Evolutionary conservation across 2,113 vertebrate species (phyloP).

Genomic region (Heterotilapia buettikoferi): DNA sequence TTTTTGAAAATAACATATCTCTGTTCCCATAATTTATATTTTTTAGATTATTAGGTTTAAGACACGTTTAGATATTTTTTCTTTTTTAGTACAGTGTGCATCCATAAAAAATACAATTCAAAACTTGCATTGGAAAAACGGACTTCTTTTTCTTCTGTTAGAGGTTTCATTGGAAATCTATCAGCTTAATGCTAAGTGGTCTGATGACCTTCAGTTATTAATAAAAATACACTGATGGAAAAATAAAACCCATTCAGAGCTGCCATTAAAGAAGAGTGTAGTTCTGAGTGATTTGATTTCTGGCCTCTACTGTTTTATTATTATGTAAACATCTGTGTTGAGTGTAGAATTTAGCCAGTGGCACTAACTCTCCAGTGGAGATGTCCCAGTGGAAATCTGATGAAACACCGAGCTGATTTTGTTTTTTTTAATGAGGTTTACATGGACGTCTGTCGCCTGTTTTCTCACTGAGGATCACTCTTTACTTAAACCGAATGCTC

Average conservation of each 20-base stretch:
- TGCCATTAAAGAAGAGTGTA: not conserved
- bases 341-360: not conserved
- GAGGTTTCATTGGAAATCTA: not conserved
- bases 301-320: not conserved
- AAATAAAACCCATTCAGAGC: not conserved
- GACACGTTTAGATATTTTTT: not conserved
- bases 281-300: not conserved
- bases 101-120: not conserved
- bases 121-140: not conserved
- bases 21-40: not conserved
- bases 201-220: not conserved
- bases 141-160: not conserved
- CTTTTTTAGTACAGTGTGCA: not conserved
- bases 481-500: not conserved
- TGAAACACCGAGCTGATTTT: not conserved
- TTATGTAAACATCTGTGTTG: not conserved
- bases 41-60: not conserved
- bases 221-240: fast-evolving
- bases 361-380: not conserved
- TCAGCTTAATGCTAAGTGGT: not conserved
- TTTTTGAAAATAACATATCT: not conserved
- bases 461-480: not conserved
- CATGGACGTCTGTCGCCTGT: not conserved
- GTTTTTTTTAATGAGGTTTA: not conserved
- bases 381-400: not conserved